Base-by-base conservation (phyloP, 1,140 invertebrate genomes). In the Hypsibius dujardini region DNA sequence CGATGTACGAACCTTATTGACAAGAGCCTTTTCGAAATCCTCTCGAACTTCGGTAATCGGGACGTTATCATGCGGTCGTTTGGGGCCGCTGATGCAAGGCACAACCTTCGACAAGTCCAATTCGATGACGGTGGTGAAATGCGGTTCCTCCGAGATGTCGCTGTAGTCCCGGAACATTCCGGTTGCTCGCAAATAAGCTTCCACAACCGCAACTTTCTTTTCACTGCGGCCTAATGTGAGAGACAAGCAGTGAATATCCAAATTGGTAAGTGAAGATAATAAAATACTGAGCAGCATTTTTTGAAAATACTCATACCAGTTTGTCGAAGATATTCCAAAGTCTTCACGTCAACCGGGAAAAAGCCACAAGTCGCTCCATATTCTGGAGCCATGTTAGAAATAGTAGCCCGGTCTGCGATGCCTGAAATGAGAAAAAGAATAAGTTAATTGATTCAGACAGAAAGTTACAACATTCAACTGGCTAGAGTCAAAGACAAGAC, bases 311-410 rank as follows among this genome's bases (percentile, higher is more conserved):
- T 73, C 80, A 80, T 79, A 92, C 92, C 91, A 73, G 92, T 96
- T 82, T 95, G 91, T 67, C 81, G 80, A 46, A 96, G 84, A 78
- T 97, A 97, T 46, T 82, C 79, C 42, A 98, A 82, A 46, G 90
- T 92, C 56, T 87, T 86, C 46, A 85, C 79, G 81, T 98, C 95
- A 1, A 96, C 88, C 1, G 95, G 90, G 81, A 98, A 98, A 79
- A 89, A 96, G 0, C 90, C 94, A 74, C 94, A 87, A 1, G 95
- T 98, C 3, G 95, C 95, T 45, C 95, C 84, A 86, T 92, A 77
- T 90, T 95, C 47, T 85, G 96, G 72, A 87, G 93, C 95, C 95
- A 98, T 98, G 80, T 98, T 98, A 47, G 83, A 80, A 70, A 85
- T 83, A 1, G 84, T 85, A 0, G 84, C 83, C 73, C 95, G 79